Evolutionary conservation across 2,797 vertebrate genomes (phyloP).

Genomic region (Clarias pachynema): DNA sequence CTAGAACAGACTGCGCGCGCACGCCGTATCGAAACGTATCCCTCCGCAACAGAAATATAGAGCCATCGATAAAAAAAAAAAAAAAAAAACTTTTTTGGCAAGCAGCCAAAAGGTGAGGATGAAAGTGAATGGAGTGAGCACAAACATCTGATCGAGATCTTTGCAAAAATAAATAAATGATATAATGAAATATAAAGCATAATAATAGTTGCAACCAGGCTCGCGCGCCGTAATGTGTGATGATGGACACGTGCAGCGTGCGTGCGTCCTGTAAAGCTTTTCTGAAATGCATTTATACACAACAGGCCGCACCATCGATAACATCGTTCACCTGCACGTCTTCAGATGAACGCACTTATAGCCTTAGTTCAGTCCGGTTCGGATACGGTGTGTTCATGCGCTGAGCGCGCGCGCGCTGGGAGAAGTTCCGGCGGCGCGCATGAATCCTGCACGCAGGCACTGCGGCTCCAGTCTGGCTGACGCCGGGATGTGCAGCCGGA

Average conservation of each 20-base stretch:
- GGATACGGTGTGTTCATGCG: background rate
- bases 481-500: conserved; percentile 74
- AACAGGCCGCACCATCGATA: background rate
- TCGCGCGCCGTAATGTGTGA: background rate
- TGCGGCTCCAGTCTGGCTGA: conserved; percentile 85
- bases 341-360: background rate
- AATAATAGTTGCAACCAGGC: background rate
- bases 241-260: conserved; percentile 15
- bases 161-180: background rate
- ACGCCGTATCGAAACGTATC: conserved; percentile 74
- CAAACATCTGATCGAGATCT: background rate
- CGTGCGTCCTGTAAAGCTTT: background rate
- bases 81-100: conserved; percentile 28
- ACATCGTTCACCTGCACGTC: too few relatives aligned
- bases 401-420: conserved; percentile 57
- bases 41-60: conserved; percentile 73
- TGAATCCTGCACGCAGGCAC: conserved; percentile 76
- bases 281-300: background rate
- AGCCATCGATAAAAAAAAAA: conserved; percentile 46
- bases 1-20: conserved; percentile 77
- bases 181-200: background rate
- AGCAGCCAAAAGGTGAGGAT: conserved; percentile 32
- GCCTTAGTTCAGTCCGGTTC: background rate
- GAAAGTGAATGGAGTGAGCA: background rate
- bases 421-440: conserved; percentile 76